A percentile compares a stretch with the other conserved stretches of the same genome.
These are phyloP conservation scores for Volucella inanis DNA, from an alignment of 2,888 invertebrate species.

Conservation along the genomic window DNA sequence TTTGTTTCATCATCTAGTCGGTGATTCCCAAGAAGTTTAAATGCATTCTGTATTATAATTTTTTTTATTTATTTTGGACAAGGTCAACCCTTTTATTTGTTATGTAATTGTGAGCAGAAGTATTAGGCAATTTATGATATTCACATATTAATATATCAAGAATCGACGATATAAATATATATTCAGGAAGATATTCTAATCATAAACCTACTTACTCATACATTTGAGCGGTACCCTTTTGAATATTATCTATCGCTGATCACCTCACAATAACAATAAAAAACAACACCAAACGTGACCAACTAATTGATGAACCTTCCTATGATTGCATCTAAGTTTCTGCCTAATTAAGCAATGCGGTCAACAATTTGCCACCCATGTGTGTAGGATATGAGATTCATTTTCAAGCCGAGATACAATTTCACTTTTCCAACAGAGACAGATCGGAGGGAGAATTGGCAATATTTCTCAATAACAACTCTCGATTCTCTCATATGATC, in stretches of 20 bases:
- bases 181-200: background rate
- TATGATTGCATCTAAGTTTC: conserved; percentile 3
- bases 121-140: background rate
- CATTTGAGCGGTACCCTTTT: background rate
- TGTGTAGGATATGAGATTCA: conserved; percentile 2
- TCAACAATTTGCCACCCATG: conserved; percentile 22
- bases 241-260: background rate
- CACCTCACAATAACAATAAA: background rate
- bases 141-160: background rate
- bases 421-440: conserved; percentile 10
- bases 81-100: background rate
- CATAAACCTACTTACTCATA: background rate
- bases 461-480: conserved; percentile 13
- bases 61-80: background rate
- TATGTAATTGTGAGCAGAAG: background rate
- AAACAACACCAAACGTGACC: conserved; percentile 1
- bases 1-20: no score
- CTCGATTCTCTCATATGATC: conserved; percentile 13
- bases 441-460: background rate
- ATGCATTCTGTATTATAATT: no score
- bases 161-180: background rate
- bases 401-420: conserved; percentile 14
- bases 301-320: conserved; percentile 12
- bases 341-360: conserved; percentile 46
- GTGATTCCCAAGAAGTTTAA: no score